Evolutionary conservation across 1,140 invertebrate genomes (phyloP).

Genomic region (Saccostrea glomerata): DNA sequence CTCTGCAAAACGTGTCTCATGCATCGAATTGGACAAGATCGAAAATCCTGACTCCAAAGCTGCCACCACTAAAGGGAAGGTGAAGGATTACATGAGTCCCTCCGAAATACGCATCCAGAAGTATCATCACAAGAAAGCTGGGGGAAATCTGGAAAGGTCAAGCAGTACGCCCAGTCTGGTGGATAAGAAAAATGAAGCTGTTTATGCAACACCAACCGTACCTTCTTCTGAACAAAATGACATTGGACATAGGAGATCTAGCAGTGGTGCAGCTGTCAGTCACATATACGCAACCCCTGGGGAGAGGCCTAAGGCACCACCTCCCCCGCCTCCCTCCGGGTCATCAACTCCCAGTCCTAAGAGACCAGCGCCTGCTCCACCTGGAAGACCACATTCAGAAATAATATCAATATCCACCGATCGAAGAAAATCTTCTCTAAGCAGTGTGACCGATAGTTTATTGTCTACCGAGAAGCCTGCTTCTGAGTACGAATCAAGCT

Average conservation of each 20-base stretch:
- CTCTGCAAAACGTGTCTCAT: constrained; percentile 71
- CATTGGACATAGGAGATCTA: constrained; percentile 30
- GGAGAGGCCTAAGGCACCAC: constrained; percentile 55
- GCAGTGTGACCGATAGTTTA: constrained; percentile 64
- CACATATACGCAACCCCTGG: constrained; percentile 54
- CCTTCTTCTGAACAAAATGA: constrained; percentile 33
- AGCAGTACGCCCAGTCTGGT: constrained; percentile 72
- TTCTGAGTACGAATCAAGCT: constrained; percentile 75
- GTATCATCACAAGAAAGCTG: constrained; percentile 58
- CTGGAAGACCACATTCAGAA: constrained; percentile 64
- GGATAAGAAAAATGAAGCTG: constrained; percentile 56
- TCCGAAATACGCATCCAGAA: constrained; percentile 69
- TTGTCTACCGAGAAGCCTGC: constrained; percentile 50
- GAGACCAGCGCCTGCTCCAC: constrained; percentile 64
- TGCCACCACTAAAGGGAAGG: constrained; percentile 29
- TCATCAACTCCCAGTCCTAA: constrained; percentile 56
- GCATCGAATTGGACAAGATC: constrained; percentile 68
- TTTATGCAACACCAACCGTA: constrained; percentile 63
- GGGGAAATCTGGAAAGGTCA: constrained; percentile 65
- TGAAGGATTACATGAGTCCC: constrained; percentile 65
- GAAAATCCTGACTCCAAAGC: constrained; percentile 51
- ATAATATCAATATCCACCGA: constrained; percentile 70
- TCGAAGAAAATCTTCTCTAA: constrained; percentile 60
- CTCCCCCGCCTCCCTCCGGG: constrained; percentile 53
- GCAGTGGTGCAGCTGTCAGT: constrained; percentile 36